phyloP scores from a whole-genome alignment of 2,113 vertebrate genomes.

The Leptocoma aspasia region DNA sequence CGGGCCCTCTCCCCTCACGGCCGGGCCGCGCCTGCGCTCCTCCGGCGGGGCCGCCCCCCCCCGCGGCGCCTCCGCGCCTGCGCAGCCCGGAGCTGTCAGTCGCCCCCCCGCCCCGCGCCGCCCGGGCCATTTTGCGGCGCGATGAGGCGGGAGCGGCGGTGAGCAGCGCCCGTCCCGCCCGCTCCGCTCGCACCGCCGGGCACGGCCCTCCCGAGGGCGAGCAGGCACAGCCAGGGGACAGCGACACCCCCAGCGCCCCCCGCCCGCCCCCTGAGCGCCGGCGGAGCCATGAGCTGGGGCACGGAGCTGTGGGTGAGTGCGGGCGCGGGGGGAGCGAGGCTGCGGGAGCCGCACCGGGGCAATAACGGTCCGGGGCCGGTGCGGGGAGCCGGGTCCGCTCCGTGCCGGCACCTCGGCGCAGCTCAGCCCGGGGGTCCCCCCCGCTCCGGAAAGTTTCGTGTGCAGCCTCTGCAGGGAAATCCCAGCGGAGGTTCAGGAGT shows the following conservation, averaged over 20 bases:
- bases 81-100: not conserved
- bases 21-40: not conserved
- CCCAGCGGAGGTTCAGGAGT: not conserved
- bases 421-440: not conserved
- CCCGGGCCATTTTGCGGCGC: constrained; percentile 71
- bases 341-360: not conserved
- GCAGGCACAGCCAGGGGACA: not conserved
- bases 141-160: constrained; percentile 18
- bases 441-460: not conserved
- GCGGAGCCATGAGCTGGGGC: constrained; percentile 79
- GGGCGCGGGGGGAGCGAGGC: not conserved
- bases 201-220: not conserved
- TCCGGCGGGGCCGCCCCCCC: not conserved
- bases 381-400: not conserved
- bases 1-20: not conserved
- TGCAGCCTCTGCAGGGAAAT: not conserved
- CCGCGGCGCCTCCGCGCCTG: not conserved
- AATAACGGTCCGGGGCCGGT: not conserved
- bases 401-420: not conserved
- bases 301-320: constrained; percentile 78
- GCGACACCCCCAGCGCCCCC: not conserved
- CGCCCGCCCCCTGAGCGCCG: not conserved
- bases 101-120: not conserved
- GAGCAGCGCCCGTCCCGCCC: not conserved
- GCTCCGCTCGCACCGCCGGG: not conserved